These are phyloP conservation scores for Spicauda simplicius DNA, from an alignment of 2,888 invertebrate genomes.

Conservation along the genomic window DNA sequence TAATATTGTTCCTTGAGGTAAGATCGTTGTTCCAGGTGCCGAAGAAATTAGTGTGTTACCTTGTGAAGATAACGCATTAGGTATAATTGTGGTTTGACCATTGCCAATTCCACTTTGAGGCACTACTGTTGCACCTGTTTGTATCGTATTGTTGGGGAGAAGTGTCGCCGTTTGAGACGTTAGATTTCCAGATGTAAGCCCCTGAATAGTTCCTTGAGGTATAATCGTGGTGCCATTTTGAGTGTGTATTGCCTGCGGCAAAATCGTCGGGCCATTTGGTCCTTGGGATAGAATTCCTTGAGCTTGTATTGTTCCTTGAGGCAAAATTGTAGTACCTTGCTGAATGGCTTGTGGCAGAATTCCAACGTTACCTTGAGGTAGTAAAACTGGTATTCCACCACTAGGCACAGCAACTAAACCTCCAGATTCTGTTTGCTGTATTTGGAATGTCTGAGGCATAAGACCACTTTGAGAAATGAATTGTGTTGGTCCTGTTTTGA, in stretches of 20 bases:
- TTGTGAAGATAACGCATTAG: constrained; percentile 80
- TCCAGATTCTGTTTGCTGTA: constrained; percentile 86
- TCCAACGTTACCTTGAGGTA: constrained; percentile 82
- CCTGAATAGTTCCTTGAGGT: constrained; percentile 83
- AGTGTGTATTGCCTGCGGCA: constrained; percentile 45
- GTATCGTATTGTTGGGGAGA: constrained; percentile 70
- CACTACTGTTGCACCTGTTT: constrained; percentile 74
- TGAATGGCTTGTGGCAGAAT: constrained; percentile 79
- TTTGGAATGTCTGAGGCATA: constrained; percentile 85
- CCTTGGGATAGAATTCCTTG: constrained; percentile 82
- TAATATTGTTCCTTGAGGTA: constrained; percentile 84
- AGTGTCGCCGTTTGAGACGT: constrained; percentile 73
- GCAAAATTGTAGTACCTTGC: constrained; percentile 84
- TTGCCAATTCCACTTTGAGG: constrained; percentile 79
- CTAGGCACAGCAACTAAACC: constrained; percentile 86
- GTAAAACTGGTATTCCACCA: constrained; percentile 82
- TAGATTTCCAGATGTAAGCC: constrained; percentile 67
- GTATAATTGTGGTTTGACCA: constrained; percentile 79
- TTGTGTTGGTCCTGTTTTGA: constrained; percentile 82
- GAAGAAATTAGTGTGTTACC: constrained; percentile 81
- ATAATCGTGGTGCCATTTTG: constrained; percentile 87
- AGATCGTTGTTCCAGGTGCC: constrained; percentile 84
- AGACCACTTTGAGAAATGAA: constrained; percentile 83
- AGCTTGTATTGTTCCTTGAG: constrained; percentile 83
- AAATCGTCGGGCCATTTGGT: constrained; percentile 84